phyloP scores from a whole-genome alignment of 1,140 invertebrate genomes.

The Drosophila sp. region DNA sequence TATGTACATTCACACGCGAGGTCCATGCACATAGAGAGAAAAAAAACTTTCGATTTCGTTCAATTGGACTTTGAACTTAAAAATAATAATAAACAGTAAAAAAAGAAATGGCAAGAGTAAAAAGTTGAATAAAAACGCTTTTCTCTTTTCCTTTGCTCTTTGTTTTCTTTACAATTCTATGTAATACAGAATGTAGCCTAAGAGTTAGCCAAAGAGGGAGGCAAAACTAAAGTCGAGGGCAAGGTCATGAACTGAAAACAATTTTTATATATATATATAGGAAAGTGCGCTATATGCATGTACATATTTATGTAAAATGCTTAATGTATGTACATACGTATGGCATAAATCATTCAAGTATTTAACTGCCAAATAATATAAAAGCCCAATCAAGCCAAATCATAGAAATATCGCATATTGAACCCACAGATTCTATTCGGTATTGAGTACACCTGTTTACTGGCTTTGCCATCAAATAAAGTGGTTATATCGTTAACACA shows the following conservation, averaged over 20 bases:
- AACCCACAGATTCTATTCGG: too few relatives aligned
- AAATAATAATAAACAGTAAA: slow-evolving; percentile 72
- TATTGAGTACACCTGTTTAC: background rate
- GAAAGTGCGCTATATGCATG: background rate
- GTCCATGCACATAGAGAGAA: slow-evolving; percentile 37
- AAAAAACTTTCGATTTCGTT: slow-evolving; percentile 78
- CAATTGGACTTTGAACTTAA: slow-evolving; percentile 77
- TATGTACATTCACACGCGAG: slow-evolving; percentile 3
- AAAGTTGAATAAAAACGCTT: slow-evolving; percentile 57
- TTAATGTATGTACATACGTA: background rate
- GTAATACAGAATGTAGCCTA: slow-evolving; percentile 13
- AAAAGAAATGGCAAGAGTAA: slow-evolving; percentile 64
- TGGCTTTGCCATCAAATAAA: background rate
- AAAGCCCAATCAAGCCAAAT: too few relatives aligned
- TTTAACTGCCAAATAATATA: too few relatives aligned
- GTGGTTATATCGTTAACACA: background rate
- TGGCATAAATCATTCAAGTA: too few relatives aligned
- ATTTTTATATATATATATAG: background rate
- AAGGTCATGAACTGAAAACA: slow-evolving; percentile 11
- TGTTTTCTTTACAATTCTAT: slow-evolving; percentile 8
- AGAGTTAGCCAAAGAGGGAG: background rate
- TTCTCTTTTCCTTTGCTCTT: slow-evolving; percentile 19
- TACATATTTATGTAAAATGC: background rate
- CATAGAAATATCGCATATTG: too few relatives aligned
- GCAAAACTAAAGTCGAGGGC: slow-evolving; percentile 6